A percentile compares a stretch with the other conserved stretches of the same genome.
Evolutionary conservation across 2,888 invertebrate species (phyloP).

Genomic region (Hirtodrosophila confusa): DNA sequence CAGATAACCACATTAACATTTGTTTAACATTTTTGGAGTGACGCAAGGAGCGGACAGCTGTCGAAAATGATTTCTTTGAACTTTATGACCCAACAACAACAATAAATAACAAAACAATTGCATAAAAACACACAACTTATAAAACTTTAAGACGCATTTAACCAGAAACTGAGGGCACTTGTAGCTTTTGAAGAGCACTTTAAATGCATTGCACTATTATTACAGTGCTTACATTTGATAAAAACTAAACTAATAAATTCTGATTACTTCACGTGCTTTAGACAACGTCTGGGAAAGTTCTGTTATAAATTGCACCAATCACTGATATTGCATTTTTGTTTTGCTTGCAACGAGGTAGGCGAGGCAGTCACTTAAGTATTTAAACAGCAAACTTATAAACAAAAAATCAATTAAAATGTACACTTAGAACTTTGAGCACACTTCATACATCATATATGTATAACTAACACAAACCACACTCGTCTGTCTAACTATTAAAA

Average conservation of each 20-base stretch:
- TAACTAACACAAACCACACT: background rate
- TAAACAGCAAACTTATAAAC: conserved; percentile 6
- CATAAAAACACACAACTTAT: background rate
- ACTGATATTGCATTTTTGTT: conserved; percentile 2
- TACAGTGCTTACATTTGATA: conserved; percentile 7
- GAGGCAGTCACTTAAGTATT: conserved; percentile 3
- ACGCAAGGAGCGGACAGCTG: conserved; percentile 9
- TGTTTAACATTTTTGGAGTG: conserved; percentile 39
- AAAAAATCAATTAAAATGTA: conserved; percentile 2
- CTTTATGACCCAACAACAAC: conserved; percentile 25
- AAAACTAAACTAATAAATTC: conserved; percentile 5
- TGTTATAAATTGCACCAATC: background rate
- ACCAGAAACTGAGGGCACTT: conserved; percentile 16
- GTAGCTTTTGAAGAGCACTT: conserved; percentile 30
- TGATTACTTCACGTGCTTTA: conserved; percentile 12
- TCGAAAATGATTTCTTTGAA: conserved; percentile 33
- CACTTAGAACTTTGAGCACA: conserved; percentile 13
- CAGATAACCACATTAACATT: conserved; percentile 64
- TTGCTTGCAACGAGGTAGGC: background rate
- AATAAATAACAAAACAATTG: conserved; percentile 8
- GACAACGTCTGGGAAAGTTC: conserved; percentile 15
- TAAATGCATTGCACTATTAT: conserved; percentile 12
- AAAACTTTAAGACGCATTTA: conserved; percentile 38
- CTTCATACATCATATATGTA: background rate
- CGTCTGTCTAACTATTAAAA: too few relatives aligned